Conservation (phyloP, 2,113 vertebrate genomes). For the Megatriorchis doriae region DNA sequence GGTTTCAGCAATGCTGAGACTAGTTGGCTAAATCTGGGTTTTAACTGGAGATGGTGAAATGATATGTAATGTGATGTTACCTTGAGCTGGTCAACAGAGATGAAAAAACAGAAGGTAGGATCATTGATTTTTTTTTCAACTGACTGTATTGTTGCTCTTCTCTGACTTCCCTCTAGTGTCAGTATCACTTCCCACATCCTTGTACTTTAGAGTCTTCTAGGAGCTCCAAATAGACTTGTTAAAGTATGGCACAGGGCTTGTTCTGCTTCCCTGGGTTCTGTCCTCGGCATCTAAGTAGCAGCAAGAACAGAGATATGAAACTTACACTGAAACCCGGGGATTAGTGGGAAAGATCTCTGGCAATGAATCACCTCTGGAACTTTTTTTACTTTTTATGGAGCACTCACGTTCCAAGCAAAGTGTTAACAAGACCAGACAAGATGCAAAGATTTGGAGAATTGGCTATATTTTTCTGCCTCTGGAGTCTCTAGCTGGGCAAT, state of each 20-base stretch:
- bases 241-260: neutral
- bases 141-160: neutral
- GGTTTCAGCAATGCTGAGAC: neutral
- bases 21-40: neutral
- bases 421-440: neutral
- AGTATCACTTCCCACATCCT: conserved; percentile 35
- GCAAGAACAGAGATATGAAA: neutral
- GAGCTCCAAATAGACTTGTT: conserved; percentile 23
- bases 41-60: neutral
- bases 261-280: neutral
- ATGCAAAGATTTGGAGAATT: neutral
- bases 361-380: neutral
- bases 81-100: neutral
- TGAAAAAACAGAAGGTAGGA: neutral
- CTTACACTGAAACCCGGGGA: neutral
- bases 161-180: conserved; percentile 5
- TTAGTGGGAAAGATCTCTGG: neutral
- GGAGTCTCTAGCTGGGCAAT: neutral
- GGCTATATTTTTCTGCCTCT: neutral
- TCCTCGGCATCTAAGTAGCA: neutral
- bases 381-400: neutral
- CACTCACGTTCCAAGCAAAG: neutral
- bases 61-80: neutral
- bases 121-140: neutral
- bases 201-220: conserved; percentile 7